Conservation (phyloP, 2,797 vertebrate genomes). For the Peromyscus aztecus region DNA sequence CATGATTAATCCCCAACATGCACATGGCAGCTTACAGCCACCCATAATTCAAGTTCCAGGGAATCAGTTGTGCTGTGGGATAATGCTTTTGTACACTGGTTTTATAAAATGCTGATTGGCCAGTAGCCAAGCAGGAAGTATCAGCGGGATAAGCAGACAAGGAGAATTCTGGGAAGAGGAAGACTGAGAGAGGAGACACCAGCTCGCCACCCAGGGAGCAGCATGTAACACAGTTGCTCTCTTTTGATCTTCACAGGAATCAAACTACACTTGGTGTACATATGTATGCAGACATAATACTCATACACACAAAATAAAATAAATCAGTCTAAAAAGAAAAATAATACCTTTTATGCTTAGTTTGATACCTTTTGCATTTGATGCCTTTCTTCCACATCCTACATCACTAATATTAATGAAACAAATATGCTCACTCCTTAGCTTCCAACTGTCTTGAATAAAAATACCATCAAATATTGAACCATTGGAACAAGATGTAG, state of each 20-base stretch:
- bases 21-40: neutral
- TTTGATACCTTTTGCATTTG: neutral
- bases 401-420: neutral
- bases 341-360: neutral
- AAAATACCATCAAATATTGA: neutral
- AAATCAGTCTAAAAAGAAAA: neutral
- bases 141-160: no score
- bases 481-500: neutral
- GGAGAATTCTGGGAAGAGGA: no score
- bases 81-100: no score
- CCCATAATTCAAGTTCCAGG: neutral
- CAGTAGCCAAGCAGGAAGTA: no score
- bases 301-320: neutral
- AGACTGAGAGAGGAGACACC: no score
- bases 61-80: no score
- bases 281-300: neutral
- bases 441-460: neutral
- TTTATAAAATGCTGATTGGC: no score
- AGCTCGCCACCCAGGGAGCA: no score
- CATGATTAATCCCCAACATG: neutral
- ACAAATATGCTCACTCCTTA: neutral
- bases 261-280: neutral
- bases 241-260: neutral
- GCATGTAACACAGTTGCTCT: no score
- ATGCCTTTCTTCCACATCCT: neutral